A percentile compares a stretch with the other conserved stretches of the same genome.
phyloP scores from a whole-genome alignment of 2,888 invertebrate species.

The Melipona bicolor region DNA sequence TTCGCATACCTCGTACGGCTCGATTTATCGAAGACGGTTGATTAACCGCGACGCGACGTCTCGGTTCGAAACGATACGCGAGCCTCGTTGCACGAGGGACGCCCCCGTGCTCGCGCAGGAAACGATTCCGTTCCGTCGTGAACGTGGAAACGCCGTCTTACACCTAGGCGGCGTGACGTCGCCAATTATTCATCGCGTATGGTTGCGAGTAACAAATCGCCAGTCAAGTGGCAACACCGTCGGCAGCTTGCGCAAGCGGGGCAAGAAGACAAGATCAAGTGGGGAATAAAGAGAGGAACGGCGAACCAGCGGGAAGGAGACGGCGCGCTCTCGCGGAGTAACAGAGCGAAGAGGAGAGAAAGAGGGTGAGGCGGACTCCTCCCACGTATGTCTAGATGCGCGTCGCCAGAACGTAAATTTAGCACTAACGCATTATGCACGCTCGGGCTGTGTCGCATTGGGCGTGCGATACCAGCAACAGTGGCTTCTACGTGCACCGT shows the following conservation, averaged over 20 bases:
- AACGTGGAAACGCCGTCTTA: slow-evolving; percentile 73
- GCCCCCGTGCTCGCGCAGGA: slow-evolving; percentile 64
- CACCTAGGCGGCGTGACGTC: slow-evolving; percentile 72
- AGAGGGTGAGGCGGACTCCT: slow-evolving; percentile 67
- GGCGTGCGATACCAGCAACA: slow-evolving; percentile 74
- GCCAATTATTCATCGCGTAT: slow-evolving; percentile 82
- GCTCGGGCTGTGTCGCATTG: slow-evolving; percentile 81
- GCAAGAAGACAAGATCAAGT: slow-evolving; percentile 45
- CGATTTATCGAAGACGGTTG: slow-evolving; percentile 10
- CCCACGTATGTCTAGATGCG: slow-evolving; percentile 77
- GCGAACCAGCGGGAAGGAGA: slow-evolving; percentile 14
- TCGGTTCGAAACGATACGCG: background rate
- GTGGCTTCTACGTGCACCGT: slow-evolving; percentile 52
- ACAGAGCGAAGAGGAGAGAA: slow-evolving; percentile 37
- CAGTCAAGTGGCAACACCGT: slow-evolving; percentile 83
- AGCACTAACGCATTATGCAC: slow-evolving; percentile 83
- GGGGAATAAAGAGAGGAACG: slow-evolving; percentile 25
- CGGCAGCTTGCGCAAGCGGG: slow-evolving; percentile 71
- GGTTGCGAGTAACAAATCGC: slow-evolving; percentile 83
- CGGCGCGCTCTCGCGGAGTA: background rate
- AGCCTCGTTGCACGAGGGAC: slow-evolving; percentile 15
- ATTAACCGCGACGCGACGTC: slow-evolving; percentile 29
- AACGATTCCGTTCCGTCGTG: slow-evolving; percentile 73
- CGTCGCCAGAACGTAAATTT: slow-evolving; percentile 82
- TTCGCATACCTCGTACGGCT: background rate